Evolutionary conservation across 1,140 invertebrate genomes (phyloP).

Genomic region (Chrysomallon squamiferum): DNA sequence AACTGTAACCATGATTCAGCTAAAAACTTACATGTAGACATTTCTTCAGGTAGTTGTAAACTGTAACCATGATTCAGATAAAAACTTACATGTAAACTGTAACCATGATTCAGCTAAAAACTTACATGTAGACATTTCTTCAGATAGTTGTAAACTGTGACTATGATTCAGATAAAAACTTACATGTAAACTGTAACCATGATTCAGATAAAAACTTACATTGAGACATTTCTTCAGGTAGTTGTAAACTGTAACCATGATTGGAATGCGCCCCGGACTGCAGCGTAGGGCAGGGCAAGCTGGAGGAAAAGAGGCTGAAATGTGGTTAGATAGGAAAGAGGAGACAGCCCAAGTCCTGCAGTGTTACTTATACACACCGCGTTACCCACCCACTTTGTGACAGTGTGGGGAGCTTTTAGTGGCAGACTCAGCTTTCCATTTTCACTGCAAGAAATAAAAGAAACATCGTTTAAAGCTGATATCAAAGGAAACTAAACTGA

Average conservation of each 20-base stretch:
- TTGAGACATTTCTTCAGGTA: conserved; percentile 75
- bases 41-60: too few relatives aligned
- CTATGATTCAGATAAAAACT: too few relatives aligned
- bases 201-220: conserved; percentile 66
- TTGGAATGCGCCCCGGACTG: conserved; percentile 85
- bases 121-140: conserved; percentile 70
- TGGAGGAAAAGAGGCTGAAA: conserved; percentile 89
- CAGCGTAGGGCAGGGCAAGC: conserved; percentile 85
- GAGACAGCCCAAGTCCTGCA: conserved; percentile 82
- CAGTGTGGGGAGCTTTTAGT: conserved; percentile 80
- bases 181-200: too few relatives aligned
- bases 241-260: conserved; percentile 92
- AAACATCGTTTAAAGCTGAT: conserved; percentile 18
- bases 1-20: too few relatives aligned
- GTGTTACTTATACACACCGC: conserved; percentile 88
- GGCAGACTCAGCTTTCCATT: conserved; percentile 65
- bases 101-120: conserved; percentile 3
- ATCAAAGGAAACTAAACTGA: neutral
- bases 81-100: too few relatives aligned
- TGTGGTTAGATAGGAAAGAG: conserved; percentile 72
- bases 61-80: too few relatives aligned
- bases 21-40: too few relatives aligned
- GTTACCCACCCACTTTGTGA: conserved; percentile 92
- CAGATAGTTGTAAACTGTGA: conserved; percentile 91
- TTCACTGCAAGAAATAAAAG: conserved; percentile 49